Evolutionary conservation across 2,797 vertebrate genomes (phyloP).

Genomic region (Natrix natrix): DNA sequence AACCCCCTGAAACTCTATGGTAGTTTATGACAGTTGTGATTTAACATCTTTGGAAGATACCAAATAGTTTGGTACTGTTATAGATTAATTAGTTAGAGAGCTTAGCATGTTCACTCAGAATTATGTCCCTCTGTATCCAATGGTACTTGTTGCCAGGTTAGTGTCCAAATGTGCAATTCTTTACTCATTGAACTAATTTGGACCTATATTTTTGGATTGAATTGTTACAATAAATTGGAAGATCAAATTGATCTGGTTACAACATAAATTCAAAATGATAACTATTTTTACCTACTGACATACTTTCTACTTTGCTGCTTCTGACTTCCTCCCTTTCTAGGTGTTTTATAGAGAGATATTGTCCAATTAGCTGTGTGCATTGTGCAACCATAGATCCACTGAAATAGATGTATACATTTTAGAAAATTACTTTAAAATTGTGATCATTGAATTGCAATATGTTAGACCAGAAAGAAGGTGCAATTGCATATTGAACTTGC

Average conservation of each 20-base stretch:
- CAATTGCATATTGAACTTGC: conserved; percentile 1
- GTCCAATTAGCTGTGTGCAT: neutral
- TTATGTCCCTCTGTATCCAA: neutral
- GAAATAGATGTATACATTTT: conserved; percentile 28
- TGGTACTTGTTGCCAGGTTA: neutral
- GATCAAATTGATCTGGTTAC: neutral
- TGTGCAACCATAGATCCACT: neutral
- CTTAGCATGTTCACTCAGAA: neutral
- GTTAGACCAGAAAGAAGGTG: conserved; percentile 3
- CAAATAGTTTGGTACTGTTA: neutral
- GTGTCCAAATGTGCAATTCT: neutral
- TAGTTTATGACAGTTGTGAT: neutral
- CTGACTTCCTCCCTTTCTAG: neutral
- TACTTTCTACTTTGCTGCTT: neutral
- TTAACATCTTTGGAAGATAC: neutral
- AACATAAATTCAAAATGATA: neutral
- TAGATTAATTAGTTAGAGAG: neutral
- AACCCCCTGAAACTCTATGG: neutral
- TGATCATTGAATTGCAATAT: conserved; percentile 12
- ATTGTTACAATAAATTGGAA: neutral
- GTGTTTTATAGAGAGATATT: neutral
- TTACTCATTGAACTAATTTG: neutral
- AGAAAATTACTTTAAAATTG: conserved; percentile 28
- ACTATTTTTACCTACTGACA: neutral
- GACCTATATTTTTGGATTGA: neutral